A percentile compares a stretch with the other conserved stretches of the same genome.
Evolutionary conservation across 2,113 vertebrate genomes (phyloP).

Genomic region (Uria lomvia): DNA sequence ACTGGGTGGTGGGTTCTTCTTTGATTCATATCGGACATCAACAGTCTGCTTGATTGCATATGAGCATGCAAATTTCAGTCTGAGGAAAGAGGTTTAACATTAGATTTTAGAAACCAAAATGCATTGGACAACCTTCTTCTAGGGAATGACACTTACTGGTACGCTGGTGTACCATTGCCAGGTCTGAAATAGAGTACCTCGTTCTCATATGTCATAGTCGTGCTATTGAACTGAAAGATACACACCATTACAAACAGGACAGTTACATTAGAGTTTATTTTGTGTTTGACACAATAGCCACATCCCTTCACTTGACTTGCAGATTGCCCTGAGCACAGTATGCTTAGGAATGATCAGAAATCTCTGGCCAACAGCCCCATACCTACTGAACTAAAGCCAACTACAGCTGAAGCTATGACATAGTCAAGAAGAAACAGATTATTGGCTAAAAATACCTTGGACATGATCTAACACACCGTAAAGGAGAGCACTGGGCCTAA

Average conservation of each 20-base stretch:
- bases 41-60: slow-evolving; percentile 30
- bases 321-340: background rate
- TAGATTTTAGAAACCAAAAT: background rate
- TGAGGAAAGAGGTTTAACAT: background rate
- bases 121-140: rapidly evolving
- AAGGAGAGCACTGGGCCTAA: background rate
- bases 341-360: background rate
- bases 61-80: slow-evolving; percentile 27
- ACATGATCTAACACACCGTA: background rate
- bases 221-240: slow-evolving; percentile 25
- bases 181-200: slow-evolving; percentile 52
- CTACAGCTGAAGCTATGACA: background rate
- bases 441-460: background rate
- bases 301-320: background rate
- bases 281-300: background rate
- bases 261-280: background rate
- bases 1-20: background rate
- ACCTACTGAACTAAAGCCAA: background rate
- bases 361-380: background rate
- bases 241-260: background rate
- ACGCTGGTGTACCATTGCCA: background rate
- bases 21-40: background rate
- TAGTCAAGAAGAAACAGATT: background rate
- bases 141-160: slow-evolving; percentile 23
- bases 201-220: slow-evolving; percentile 52